Base-by-base conservation (phyloP, 2,797 vertebrate genomes). In the Parauchenoglanis punctatus region DNA sequence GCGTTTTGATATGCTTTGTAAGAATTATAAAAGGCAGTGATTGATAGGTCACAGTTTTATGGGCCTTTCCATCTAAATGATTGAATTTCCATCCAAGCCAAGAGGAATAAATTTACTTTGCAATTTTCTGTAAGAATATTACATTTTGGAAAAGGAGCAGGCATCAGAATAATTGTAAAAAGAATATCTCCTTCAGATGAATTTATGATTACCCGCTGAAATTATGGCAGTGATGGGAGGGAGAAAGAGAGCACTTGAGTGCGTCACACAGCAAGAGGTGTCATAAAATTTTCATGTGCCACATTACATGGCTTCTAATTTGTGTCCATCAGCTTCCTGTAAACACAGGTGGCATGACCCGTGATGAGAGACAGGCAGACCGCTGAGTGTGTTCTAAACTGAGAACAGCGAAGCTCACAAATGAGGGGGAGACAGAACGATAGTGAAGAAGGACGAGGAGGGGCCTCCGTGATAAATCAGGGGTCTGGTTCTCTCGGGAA, bases 251-350 rank as follows among this genome's bases (percentile, higher is more conserved):
- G 63, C 25, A 28, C 70, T 77, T 76, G 61, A 87, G 86, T 44
- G 54, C 83, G 89, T 91, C 92, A 91, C 94, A 89, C 89, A 68
- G 83, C 67, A 88, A 68, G 83, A 63, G 88, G 80, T 89, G 89
- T 81, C 87, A 92, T 94, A 11, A 94, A 94, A 93, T 75, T 93
- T 94, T 91, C 23, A 93, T 86, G 87, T 52, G 23, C 85, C 85
- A 70, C 52, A 17, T 89, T 86, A 84, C 31, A 18, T 84, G 54
- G 87, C 87, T 81, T 72, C 81, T 91, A 75, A 90, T 93, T 91
- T 92, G 86, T 91, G 90, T 91, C 90, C 72, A 86, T 80, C 76
- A n/a, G 81, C 92, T 91, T 82, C 58, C 91, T 54, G 81, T 85
- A 89, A 85, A 86, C 31, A 67, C 65, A 78, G 81, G 13, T 65